phyloP scores from a whole-genome alignment of 2,888 invertebrate genomes.

The Heliconius sara region DNA sequence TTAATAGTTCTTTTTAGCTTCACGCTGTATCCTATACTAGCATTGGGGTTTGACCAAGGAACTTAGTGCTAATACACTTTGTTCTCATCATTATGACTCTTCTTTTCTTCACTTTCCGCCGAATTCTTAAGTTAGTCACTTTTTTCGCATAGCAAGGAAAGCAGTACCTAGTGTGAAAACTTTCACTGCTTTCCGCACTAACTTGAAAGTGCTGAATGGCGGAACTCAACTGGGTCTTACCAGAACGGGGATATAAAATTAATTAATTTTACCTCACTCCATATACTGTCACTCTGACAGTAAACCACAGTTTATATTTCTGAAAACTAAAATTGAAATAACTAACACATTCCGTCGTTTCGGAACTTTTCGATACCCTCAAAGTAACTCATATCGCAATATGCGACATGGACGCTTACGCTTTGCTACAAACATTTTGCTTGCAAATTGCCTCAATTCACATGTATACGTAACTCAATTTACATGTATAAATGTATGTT shows the following conservation, averaged over 20 bases:
- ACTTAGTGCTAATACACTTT: too few relatives aligned
- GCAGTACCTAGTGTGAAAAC: too few relatives aligned
- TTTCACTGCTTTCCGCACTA: too few relatives aligned
- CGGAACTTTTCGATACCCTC: background rate
- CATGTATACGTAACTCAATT: background rate
- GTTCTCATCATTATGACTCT: too few relatives aligned
- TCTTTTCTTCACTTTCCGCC: background rate
- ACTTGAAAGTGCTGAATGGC: too few relatives aligned
- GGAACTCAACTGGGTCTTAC: too few relatives aligned
- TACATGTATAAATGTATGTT: background rate
- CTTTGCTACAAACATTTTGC: conserved; percentile 9
- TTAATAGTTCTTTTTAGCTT: too few relatives aligned
- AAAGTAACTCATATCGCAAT: background rate
- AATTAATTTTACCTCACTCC: too few relatives aligned
- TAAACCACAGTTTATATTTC: background rate
- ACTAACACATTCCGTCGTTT: background rate
- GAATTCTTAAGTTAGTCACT: background rate
- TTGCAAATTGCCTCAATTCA: background rate
- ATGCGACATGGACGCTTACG: background rate
- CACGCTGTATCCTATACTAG: too few relatives aligned
- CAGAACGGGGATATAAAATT: too few relatives aligned
- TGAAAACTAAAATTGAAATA: conserved; percentile 2
- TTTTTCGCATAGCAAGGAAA: too few relatives aligned
- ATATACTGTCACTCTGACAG: background rate
- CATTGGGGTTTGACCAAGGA: too few relatives aligned